Percentiles rank a stretch among this genome's conserved stretches.
Evolutionary conservation across 2,113 vertebrate genomes (phyloP).

Genomic region (Cygnus buccinator): DNA sequence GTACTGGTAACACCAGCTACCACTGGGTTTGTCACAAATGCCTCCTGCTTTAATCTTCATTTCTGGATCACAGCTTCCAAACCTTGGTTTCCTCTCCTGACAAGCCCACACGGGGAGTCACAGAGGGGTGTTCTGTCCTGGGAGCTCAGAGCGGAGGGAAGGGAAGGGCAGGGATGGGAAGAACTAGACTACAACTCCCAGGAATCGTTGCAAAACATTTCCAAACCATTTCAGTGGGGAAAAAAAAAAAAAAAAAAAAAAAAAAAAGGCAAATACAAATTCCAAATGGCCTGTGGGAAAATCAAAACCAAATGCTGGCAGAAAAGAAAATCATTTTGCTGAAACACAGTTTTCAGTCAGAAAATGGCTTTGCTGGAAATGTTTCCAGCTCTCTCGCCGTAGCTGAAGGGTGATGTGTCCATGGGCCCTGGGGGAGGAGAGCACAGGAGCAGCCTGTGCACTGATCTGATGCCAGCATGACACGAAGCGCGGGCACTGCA

Average conservation of each 20-base stretch:
- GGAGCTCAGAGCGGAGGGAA: neutral
- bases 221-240: neutral
- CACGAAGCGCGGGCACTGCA: neutral
- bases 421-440: neutral
- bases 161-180: neutral
- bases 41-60: neutral
- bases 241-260: neutral
- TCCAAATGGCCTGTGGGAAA: neutral
- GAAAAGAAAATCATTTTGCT: neutral
- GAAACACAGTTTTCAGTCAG: neutral
- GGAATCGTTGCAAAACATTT: neutral
- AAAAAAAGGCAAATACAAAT: neutral
- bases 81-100: neutral
- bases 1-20: neutral
- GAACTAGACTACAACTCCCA: neutral
- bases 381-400: neutral
- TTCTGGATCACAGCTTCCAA: neutral
- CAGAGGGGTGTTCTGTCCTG: fast-evolving
- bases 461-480: neutral
- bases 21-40: neutral
- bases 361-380: neutral
- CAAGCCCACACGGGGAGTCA: fast-evolving
- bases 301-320: fast-evolving
- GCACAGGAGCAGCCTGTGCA: neutral
- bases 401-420: fast-evolving